phyloP scores from a whole-genome alignment of 2,888 invertebrate species.

The Catocala fraxini region DNA sequence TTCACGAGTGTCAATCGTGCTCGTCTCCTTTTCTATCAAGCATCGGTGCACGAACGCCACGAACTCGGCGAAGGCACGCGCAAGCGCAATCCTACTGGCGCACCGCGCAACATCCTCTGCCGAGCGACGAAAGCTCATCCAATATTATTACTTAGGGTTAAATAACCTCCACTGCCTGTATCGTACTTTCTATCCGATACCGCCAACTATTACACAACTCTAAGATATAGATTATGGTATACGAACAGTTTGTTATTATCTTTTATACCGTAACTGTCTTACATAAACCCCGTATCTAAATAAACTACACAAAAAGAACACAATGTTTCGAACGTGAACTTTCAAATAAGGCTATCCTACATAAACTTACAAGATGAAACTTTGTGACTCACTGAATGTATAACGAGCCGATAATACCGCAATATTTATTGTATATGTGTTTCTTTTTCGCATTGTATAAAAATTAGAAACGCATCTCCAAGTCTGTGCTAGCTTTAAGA shows the following conservation, averaged over 20 bases:
- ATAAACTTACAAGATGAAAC: constrained; percentile 30
- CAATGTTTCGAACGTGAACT: constrained; percentile 52
- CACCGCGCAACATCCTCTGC: constrained; percentile 29
- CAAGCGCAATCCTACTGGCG: constrained; percentile 45
- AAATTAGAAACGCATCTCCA: constrained; percentile 40
- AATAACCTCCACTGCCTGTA: constrained; percentile 60
- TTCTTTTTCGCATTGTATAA: constrained; percentile 26
- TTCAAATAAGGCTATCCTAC: constrained; percentile 52
- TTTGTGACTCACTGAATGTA: constrained; percentile 27
- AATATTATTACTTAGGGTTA: constrained; percentile 66
- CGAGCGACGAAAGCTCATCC: constrained; percentile 50
- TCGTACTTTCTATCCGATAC: constrained; percentile 84
- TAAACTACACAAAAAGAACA: constrained; percentile 53
- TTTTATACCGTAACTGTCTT: constrained; percentile 55
- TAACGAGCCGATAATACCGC: constrained; percentile 36
- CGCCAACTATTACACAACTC: constrained; percentile 68
- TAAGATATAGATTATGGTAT: constrained; percentile 66
- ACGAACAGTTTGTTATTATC: constrained; percentile 59
- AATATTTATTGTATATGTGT: constrained; percentile 19
- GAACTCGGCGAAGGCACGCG: constrained; percentile 62
- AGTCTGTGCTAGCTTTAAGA: constrained; percentile 34
- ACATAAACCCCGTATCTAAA: constrained; percentile 59
- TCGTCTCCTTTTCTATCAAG: constrained; percentile 76
- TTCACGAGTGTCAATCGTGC: constrained; percentile 77
- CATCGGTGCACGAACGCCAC: constrained; percentile 80